These are phyloP conservation scores for Cyanoderma ruficeps DNA, from an alignment of 2,113 vertebrate species.

Conservation along the genomic window DNA sequence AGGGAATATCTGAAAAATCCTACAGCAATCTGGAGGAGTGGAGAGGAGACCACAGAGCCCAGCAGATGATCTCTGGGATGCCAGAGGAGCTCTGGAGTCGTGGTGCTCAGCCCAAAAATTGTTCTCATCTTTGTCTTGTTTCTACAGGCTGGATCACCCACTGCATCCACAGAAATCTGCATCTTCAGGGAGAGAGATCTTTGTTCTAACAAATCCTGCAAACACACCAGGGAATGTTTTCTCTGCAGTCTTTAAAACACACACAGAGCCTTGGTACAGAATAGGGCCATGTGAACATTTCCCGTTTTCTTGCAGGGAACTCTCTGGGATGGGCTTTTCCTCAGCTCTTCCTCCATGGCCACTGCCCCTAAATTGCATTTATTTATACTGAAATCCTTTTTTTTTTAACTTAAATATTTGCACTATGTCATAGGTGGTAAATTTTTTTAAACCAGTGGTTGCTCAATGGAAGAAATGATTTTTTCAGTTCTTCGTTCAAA, in stretches of 20 bases:
- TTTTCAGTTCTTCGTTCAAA: not conserved
- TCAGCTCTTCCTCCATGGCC: not conserved
- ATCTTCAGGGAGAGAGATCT: not conserved
- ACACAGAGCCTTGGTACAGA: not conserved
- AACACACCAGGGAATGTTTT: not conserved
- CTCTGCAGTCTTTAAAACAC: not conserved
- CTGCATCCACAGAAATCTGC: not conserved
- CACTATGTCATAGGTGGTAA: not conserved
- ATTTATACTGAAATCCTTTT: not conserved
- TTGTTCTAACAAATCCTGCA: not conserved
- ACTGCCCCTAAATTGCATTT: not conserved
- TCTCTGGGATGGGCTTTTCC: not conserved
- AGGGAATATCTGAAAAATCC: not conserved
- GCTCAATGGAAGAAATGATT: not conserved
- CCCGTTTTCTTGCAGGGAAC: not conserved
- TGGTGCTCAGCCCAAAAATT: not conserved
- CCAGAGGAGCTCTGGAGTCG: not conserved
- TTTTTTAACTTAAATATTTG: not conserved
- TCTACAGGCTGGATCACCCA: not conserved
- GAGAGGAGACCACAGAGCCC: not conserved
- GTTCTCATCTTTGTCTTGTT: accelerated
- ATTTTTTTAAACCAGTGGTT: not conserved
- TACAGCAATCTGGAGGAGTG: not conserved
- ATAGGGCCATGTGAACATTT: not conserved
- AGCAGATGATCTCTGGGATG: not conserved